Percentiles rank a stretch among this genome's conserved stretches.
These are phyloP conservation scores for Amniataba percoides DNA, from an alignment of 2,797 vertebrate genomes.

Conservation along the genomic window DNA sequence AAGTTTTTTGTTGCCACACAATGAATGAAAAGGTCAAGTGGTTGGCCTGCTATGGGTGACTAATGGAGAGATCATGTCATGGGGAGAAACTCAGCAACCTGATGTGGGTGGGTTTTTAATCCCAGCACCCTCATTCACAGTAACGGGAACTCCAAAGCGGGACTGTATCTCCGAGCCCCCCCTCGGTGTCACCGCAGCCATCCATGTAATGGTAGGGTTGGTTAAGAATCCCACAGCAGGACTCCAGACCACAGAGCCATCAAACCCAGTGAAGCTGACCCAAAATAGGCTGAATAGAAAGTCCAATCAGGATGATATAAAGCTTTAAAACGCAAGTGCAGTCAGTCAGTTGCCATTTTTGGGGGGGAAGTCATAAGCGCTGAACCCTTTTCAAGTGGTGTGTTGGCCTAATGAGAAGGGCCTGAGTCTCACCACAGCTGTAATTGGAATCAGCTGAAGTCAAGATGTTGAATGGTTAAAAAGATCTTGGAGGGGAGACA, in stretches of 20 bases:
- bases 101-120: constrained; percentile 63
- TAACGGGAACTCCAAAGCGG: constrained; percentile 36
- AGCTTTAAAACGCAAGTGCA: constrained; percentile 50
- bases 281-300: constrained; percentile 62
- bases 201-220: constrained; percentile 52
- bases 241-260: constrained; percentile 51
- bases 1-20: constrained; percentile 58
- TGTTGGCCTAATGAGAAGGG: constrained; percentile 71
- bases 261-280: constrained; percentile 42
- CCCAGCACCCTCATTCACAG: constrained; percentile 37
- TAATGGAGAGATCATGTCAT: constrained; percentile 73
- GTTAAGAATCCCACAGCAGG: constrained; percentile 40
- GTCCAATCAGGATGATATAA: constrained; percentile 60
- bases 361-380: constrained; percentile 36
- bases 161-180: constrained; percentile 27
- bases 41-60: constrained; percentile 58
- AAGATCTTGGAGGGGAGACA: constrained; percentile 28
- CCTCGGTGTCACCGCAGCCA: constrained; percentile 46
- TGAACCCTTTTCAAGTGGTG: constrained; percentile 67
- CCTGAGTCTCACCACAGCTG: constrained; percentile 63
- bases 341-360: constrained; percentile 52
- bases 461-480: constrained; percentile 52
- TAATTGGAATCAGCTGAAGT: constrained; percentile 72
- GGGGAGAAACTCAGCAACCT: constrained; percentile 30
- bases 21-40: constrained; percentile 75